A percentile compares a stretch with the other conserved stretches of the same genome.
Evolutionary conservation across 2,888 invertebrate genomes (phyloP).

Genomic region (Apantesis nais): DNA sequence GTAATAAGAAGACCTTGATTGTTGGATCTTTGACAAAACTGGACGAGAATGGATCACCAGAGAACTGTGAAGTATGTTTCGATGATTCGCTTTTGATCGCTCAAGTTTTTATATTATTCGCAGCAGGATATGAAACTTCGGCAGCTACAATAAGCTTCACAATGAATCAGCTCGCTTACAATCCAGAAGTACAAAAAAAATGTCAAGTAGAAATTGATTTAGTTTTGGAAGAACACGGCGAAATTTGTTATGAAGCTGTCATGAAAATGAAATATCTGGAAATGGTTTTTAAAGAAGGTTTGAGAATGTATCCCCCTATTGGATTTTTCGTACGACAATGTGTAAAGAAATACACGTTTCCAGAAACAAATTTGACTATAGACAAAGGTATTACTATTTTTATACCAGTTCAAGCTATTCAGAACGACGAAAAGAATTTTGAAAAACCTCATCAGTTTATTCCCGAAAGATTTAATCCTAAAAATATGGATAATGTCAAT

Average conservation of each 20-base stretch:
- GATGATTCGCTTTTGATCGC: constrained; percentile 52
- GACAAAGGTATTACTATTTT: constrained; percentile 45
- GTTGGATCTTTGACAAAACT: constrained; percentile 10
- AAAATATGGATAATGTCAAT: constrained; percentile 25
- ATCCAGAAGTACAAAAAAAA: constrained; percentile 59
- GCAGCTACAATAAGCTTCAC: constrained; percentile 62
- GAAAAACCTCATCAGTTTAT: constrained; percentile 47
- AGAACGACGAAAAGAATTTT: constrained; percentile 50
- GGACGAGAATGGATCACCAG: constrained; percentile 7
- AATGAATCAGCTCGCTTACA: constrained; percentile 59
- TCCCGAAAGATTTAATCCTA: constrained; percentile 48
- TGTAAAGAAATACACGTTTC: constrained; percentile 41
- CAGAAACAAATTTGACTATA: constrained; percentile 46
- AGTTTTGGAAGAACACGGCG: constrained; percentile 47
- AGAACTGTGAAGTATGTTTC: constrained; percentile 35
- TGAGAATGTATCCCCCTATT: constrained; percentile 47
- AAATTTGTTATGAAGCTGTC: constrained; percentile 55
- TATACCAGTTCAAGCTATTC: constrained; percentile 49
- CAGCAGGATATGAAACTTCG: constrained; percentile 69
- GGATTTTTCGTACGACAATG: constrained; percentile 42
- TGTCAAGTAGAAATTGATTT: constrained; percentile 60
- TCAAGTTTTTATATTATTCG: constrained; percentile 58
- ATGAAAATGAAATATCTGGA: constrained; percentile 56
- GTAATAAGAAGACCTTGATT: constrained; percentile 1
- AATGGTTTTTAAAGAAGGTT: constrained; percentile 53